Evolutionary conservation across 2,113 vertebrate species (phyloP), one percentile per base, ranked within the genome.

Genomic region (Protobothrops mucrosquamatus): DNA sequence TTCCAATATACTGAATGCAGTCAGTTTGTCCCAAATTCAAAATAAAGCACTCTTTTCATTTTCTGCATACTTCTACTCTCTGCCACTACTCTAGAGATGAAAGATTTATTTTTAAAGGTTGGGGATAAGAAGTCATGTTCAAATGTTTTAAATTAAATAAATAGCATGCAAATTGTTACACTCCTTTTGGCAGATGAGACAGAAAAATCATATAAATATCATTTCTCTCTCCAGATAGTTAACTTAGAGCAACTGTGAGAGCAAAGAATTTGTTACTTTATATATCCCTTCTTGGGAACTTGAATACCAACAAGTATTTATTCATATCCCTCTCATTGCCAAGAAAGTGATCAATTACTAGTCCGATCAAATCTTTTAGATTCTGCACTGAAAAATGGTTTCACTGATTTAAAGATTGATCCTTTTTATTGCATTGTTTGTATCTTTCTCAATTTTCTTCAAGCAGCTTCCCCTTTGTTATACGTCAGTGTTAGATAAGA

Each of bases 311-410:
- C 34, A 46, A 56, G 2, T 34, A 26, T 48, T 3, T 48, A 48
- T 48, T 48, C 18, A 3, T 15, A 52, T n/a, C 18, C 15, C 51
- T 22, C 29, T 5, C 90, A 85, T 92, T 89, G 85, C 39, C 86
- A 91, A 46, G 12, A 69, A 92, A 94, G 34, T 20, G 5, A 20
- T 87, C 91, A 90, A 88, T 92, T 46, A 43, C 56, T 92, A n/a
- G 43, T 2, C 0, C 15, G 46, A 85, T 85, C 88, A 54, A n/a
- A 48, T 46, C 26, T 39, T 3, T 5, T 10, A 24, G 15, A 56
- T 96, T 6, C 22, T 92, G 18, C 11, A n/a, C 43, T 1, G 46
- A 91, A 74, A 34, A 1, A 3, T 23, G 89, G 93, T 93, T 48
- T 26, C 89, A 92, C n/a, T 5, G 89, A 39, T 39, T n/a, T 22